Evolutionary conservation across 1,140 invertebrate species (phyloP), one percentile per base, ranked within the genome.

Genomic region (Brachionus sp.): DNA sequence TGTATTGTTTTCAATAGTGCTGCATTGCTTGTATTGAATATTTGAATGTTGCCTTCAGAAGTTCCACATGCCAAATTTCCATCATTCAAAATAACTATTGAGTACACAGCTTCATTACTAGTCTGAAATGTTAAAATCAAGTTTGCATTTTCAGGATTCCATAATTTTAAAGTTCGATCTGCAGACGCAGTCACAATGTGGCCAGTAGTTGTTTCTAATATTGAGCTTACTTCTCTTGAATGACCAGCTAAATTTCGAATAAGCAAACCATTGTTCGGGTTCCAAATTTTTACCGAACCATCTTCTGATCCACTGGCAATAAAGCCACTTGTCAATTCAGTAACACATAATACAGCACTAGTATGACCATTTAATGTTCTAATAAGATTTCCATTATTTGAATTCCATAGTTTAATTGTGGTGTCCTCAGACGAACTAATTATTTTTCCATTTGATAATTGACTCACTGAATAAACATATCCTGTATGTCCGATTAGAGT

Each of bases 371-470:
- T 19, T 39, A 78, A 64, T 57, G 77, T 78, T 37, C 29, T 46
- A 1, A 99, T 91, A 90, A 97, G 99, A 88, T 95, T 94, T 46
- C 97, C 97, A 29, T 94, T 97, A 57, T 94, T 93, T 84, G 99
- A 98, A 88, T 99, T 96, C 97, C 97, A 99, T 16, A 99, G 95
- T 91, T 98, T 98, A 37, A 99, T 96, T 0, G 96, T 98, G 3
- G 95, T 97, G 89, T 99, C 97, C n/a, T 97, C 97, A 90, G 98
- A 99, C 9, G 96, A 97, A 0, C 96, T 98, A 0, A 99, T 96
- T 37, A 99, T 91, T 12, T 33, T 33, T 78, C 42, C 42, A 39
- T 46, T 35, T 23, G 97, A 92, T 7, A 96, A 98, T 6, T 97
- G 97, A 86, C 95, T 97, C 4, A 98, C 96, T 84, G 98, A 95